A percentile compares a stretch with the other conserved stretches of the same genome.
Evolutionary conservation across 2,888 invertebrate genomes (phyloP).

Genomic region (Catonia carolina): DNA sequence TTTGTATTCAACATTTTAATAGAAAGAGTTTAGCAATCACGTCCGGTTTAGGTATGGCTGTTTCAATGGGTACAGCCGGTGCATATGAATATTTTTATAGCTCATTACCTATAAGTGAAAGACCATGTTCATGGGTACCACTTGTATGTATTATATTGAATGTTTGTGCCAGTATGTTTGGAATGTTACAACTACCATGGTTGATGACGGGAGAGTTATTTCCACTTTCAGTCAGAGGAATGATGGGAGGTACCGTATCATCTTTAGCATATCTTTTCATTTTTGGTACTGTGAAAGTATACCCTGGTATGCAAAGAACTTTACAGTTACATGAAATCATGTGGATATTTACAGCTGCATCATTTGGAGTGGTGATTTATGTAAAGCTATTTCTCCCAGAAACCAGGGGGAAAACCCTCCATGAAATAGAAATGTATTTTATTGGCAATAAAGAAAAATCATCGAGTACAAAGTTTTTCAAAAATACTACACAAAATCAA

Average conservation of each 20-base stretch:
- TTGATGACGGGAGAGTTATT: conserved; percentile 67
- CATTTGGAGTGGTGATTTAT: conserved; percentile 55
- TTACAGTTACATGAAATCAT: conserved; percentile 52
- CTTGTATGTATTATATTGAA: conserved; percentile 58
- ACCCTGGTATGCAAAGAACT: conserved; percentile 49
- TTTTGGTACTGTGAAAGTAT: conserved; percentile 63
- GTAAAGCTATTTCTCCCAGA: conserved; percentile 58
- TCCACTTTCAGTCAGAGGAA: conserved; percentile 57
- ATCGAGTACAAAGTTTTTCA: background rate
- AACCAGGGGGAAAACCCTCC: conserved; percentile 60
- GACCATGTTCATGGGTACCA: conserved; percentile 43
- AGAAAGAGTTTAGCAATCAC: conserved; percentile 57
- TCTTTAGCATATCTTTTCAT: conserved; percentile 63
- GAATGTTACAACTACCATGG: conserved; percentile 66
- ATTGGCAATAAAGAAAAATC: conserved; percentile 3
- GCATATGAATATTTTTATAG: conserved; percentile 35
- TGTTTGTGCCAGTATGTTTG: conserved; percentile 66
- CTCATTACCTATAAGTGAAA: conserved; percentile 34
- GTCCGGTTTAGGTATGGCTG: conserved; percentile 58
- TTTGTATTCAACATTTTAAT: conserved; percentile 57
- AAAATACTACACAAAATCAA: background rate
- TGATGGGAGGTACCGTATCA: conserved; percentile 62
- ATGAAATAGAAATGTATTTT: conserved; percentile 54
- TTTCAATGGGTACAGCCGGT: conserved; percentile 48
- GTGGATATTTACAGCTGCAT: conserved; percentile 55